Conservation (phyloP, 2,113 vertebrate genomes). For the Herpetotheres cachinnans region DNA sequence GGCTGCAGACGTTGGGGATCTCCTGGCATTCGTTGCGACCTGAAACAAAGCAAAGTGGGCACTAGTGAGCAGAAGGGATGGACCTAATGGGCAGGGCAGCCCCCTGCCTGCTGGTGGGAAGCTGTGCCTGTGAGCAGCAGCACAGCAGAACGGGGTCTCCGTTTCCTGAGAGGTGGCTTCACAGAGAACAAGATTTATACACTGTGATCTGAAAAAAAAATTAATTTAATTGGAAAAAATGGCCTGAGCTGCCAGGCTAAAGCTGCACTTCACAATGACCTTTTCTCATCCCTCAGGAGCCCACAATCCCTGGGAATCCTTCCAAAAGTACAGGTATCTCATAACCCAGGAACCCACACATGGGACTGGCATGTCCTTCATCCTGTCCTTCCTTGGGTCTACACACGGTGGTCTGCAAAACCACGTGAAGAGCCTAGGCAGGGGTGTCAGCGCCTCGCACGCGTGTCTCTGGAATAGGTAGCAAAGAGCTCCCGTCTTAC, state of each 20-base stretch:
- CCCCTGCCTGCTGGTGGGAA: too few relatives aligned
- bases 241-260: not conserved
- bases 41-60: not conserved
- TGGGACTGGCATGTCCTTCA: not conserved
- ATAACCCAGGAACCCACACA: not conserved
- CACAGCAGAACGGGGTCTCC: accelerated
- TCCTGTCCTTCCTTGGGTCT: not conserved
- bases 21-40: slow-evolving; percentile 91
- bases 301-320: not conserved
- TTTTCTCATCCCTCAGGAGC: not conserved
- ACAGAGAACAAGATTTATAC: not conserved
- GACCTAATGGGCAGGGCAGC: not conserved
- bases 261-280: not conserved
- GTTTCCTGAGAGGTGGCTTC: not conserved
- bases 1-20: slow-evolving; percentile 89
- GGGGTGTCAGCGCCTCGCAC: not conserved
- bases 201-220: not conserved
- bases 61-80: not conserved
- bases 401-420: not conserved
- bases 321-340: not conserved
- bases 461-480: not conserved
- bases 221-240: not conserved
- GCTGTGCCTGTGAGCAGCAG: not conserved
- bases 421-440: not conserved
- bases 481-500: slow-evolving; percentile 70